Conservation (phyloP, 2,888 invertebrate species). For the Sinohyriopsis cumingii region DNA sequence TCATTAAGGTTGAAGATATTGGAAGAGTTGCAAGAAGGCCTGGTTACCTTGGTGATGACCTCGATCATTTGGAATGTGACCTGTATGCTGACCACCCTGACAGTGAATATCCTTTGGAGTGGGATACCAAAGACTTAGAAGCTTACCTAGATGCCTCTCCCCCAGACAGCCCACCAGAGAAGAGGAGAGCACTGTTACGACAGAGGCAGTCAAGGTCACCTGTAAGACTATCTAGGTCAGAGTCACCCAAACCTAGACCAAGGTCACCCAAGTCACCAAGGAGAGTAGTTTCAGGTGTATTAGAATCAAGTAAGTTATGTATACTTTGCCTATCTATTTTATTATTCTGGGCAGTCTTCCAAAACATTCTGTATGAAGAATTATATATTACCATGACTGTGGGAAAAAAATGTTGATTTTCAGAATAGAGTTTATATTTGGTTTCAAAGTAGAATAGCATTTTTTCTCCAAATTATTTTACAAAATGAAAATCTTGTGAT, state of each 20-base stretch:
- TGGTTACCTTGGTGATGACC: conserved; percentile 27
- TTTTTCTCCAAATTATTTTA: too few relatives aligned
- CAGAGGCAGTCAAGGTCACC: conserved; percentile 36
- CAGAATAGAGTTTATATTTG: too few relatives aligned
- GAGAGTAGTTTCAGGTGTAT: conserved; percentile 21
- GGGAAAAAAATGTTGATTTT: too few relatives aligned
- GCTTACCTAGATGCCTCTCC: conserved; percentile 53
- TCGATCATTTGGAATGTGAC: conserved; percentile 43
- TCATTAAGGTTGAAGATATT: too few relatives aligned
- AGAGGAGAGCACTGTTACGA: conserved; percentile 39
- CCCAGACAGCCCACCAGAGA: conserved; percentile 57
- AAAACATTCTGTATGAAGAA: too few relatives aligned
- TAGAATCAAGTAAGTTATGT: too few relatives aligned
- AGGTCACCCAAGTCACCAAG: conserved; percentile 43
- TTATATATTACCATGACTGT: too few relatives aligned
- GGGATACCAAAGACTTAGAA: conserved; percentile 52
- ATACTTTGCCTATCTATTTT: too few relatives aligned
- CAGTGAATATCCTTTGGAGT: conserved; percentile 28
- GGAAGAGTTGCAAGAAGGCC: too few relatives aligned
- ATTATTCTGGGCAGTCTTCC: too few relatives aligned
- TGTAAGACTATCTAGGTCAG: conserved; percentile 35
- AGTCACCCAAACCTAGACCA: conserved; percentile 34
- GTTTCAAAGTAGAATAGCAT: too few relatives aligned
- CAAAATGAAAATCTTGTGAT: too few relatives aligned
- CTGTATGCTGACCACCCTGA: conserved; percentile 33